These are phyloP conservation scores for Emmelina monodactyla DNA, from an alignment of 2,888 invertebrate species.

Conservation along the genomic window DNA sequence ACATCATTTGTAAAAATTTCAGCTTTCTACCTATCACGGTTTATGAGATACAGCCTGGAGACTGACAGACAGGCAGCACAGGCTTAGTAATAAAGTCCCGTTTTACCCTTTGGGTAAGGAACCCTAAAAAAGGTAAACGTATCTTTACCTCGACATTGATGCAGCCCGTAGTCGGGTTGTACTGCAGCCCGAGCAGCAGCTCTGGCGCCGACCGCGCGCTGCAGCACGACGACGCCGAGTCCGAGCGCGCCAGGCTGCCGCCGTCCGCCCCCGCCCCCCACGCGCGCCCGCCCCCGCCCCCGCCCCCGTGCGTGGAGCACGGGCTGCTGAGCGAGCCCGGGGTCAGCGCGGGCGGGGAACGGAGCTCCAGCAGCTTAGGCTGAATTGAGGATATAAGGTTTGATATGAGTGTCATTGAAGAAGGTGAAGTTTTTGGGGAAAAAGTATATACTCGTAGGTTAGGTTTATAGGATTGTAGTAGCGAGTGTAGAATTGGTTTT, in stretches of 20 bases:
- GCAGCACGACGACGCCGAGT: conserved; percentile 93
- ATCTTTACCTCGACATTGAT: conserved; percentile 82
- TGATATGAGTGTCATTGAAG: no score
- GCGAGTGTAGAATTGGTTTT: no score
- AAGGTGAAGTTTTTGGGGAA: no score
- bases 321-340: conserved; percentile 42
- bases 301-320: conserved; percentile 37
- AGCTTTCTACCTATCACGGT: no score
- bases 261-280: conserved; percentile 25
- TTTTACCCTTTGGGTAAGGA: background rate
- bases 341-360: conserved; percentile 32
- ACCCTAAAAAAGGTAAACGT: background rate
- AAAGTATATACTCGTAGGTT: no score
- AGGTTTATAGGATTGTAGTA: no score
- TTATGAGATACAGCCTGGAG: no score
- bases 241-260: conserved; percentile 85
- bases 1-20: no score
- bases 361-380: conserved; percentile 47
- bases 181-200: conserved; percentile 88
- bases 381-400: no score
- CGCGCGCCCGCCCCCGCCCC: conserved; percentile 28
- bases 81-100: no score
- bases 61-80: no score
- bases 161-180: conserved; percentile 92
- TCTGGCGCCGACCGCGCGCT: conserved; percentile 92